phyloP scores from a whole-genome alignment of 2,797 vertebrate species.

The Sternarchorhynchus goeldii region DNA sequence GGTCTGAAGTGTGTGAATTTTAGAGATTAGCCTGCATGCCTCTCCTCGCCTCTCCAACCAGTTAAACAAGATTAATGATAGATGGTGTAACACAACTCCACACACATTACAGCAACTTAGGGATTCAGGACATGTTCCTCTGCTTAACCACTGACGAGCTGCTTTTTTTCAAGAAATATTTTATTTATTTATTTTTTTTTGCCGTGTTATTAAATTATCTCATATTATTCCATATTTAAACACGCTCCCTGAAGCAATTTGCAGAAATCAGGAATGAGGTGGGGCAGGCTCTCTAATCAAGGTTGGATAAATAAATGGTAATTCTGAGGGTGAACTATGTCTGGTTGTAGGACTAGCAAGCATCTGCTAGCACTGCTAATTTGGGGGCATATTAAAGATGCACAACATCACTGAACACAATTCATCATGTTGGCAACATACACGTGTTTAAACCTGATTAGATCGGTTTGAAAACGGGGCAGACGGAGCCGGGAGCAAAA shows the following conservation, averaged over 20 bases:
- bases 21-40: conserved; percentile 27
- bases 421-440: conserved; percentile 46
- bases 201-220: conserved; percentile 55
- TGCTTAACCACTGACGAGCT: conserved; percentile 56
- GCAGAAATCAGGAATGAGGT: conserved; percentile 56
- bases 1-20: conserved; percentile 38
- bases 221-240: conserved; percentile 60
- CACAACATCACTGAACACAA: conserved; percentile 53
- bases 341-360: conserved; percentile 54
- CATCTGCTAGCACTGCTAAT: conserved; percentile 55
- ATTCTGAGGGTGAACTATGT: conserved; percentile 44
- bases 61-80: conserved; percentile 59
- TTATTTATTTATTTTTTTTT: conserved; percentile 60
- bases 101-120: conserved; percentile 48
- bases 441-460: conserved; percentile 46
- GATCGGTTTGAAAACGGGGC: conserved; percentile 35
- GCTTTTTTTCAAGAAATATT: conserved; percentile 2
- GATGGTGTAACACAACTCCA: conserved; percentile 49
- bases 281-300: conserved; percentile 54
- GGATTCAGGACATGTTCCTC: conserved; percentile 51
- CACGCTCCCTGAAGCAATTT: conserved; percentile 60
- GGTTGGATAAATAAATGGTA: conserved; percentile 58
- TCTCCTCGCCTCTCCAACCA: conserved; percentile 38
- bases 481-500: conserved; percentile 23
- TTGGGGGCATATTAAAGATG: conserved; percentile 55